Percentiles rank a stretch among this genome's conserved stretches.
Conservation (phyloP, 2,888 invertebrate species). For the Chrysolina haemoptera region DNA sequence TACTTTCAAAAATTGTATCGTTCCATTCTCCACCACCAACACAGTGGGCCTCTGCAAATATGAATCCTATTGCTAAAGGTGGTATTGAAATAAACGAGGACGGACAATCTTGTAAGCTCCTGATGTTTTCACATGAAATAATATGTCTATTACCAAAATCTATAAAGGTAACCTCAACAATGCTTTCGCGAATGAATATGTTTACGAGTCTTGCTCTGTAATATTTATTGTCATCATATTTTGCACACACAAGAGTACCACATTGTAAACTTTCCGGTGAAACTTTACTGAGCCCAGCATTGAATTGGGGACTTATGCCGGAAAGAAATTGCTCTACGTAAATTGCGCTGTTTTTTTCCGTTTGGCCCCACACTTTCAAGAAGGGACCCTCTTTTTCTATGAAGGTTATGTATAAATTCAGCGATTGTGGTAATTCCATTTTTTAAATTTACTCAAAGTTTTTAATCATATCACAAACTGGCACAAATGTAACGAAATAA, state of each 20-base stretch:
- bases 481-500: neutral
- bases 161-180: constrained; percentile 76
- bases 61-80: constrained; percentile 76
- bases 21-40: constrained; percentile 72
- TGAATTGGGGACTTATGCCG: constrained; percentile 71
- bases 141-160: constrained; percentile 79
- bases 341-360: constrained; percentile 73
- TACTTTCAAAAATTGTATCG: constrained; percentile 64
- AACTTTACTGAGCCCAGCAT: constrained; percentile 67
- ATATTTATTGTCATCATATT: constrained; percentile 78
- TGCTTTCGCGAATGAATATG: constrained; percentile 59
- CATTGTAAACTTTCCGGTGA: constrained; percentile 64
- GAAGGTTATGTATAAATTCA: constrained; percentile 73
- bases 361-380: constrained; percentile 82
- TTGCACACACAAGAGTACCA: constrained; percentile 75
- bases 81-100: constrained; percentile 68
- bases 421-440: constrained; percentile 37
- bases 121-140: constrained; percentile 74
- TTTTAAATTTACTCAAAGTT: neutral
- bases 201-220: constrained; percentile 77
- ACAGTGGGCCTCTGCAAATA: constrained; percentile 72
- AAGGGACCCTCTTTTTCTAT: constrained; percentile 80
- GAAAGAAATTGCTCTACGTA: constrained; percentile 73
- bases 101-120: constrained; percentile 74
- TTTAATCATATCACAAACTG: constrained; percentile 1